phyloP scores from a whole-genome alignment of 2,113 vertebrate species.

The Passer montanus region DNA sequence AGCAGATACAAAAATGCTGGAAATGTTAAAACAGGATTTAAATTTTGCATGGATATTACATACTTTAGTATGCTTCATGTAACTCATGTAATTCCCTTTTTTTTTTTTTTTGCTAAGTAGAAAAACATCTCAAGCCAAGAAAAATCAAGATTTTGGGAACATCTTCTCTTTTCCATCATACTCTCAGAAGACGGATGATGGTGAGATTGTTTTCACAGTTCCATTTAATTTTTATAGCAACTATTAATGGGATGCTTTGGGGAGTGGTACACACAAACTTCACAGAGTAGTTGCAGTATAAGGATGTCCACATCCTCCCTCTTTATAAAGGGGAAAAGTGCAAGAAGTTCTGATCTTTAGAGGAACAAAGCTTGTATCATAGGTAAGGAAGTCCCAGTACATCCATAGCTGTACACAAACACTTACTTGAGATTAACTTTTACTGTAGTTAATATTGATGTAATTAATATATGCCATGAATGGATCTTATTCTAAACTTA shows the following conservation, averaged over 20 bases:
- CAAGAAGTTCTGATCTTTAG: background rate
- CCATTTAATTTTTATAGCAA: background rate
- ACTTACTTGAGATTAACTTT: background rate
- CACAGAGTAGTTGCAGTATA: background rate
- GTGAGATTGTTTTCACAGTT: conserved; percentile 72
- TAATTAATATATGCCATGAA: background rate
- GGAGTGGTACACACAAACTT: background rate
- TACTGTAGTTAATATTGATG: background rate
- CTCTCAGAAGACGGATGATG: conserved; percentile 88
- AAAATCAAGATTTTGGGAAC: conserved; percentile 78
- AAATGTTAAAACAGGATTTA: background rate
- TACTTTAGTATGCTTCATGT: background rate
- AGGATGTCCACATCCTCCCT: background rate
- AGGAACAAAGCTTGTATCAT: background rate
- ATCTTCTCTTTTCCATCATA: conserved; percentile 83
- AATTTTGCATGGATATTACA: background rate
- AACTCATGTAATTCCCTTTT: background rate
- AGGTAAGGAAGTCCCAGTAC: background rate
- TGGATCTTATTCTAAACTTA: background rate
- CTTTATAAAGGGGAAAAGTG: background rate
- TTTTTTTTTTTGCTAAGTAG: conserved; percentile 65
- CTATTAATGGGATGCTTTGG: background rate
- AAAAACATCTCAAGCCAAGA: conserved; percentile 79
- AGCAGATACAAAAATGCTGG: background rate
- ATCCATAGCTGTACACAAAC: background rate